phyloP scores from a whole-genome alignment of 1,140 invertebrate species.

The Diachasmimorpha longicaudata region DNA sequence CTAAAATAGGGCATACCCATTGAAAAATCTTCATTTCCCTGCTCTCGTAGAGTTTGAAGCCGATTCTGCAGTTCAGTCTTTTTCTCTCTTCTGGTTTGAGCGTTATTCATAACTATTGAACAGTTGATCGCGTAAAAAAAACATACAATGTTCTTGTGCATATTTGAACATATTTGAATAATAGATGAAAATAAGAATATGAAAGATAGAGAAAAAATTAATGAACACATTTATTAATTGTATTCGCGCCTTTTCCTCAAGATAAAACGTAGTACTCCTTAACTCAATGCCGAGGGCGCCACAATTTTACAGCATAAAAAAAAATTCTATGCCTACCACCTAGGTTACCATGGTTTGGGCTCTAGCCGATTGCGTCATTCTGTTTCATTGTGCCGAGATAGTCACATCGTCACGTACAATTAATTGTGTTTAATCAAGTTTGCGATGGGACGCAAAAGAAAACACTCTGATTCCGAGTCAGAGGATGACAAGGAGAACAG shows the following conservation, averaged over 20 bases:
- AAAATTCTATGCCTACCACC: background rate
- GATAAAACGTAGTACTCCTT: background rate
- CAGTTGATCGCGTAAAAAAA: too few species aligned
- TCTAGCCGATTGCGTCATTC: background rate
- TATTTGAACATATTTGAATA: too few species aligned
- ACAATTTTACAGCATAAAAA: background rate
- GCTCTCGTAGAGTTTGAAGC: too few species aligned
- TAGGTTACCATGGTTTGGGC: background rate
- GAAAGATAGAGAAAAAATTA: too few species aligned
- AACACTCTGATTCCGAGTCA: background rate
- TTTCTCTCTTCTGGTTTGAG: too few species aligned
- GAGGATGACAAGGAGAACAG: background rate
- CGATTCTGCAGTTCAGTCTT: too few species aligned
- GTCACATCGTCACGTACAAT: background rate
- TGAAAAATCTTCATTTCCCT: too few species aligned
- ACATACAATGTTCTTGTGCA: too few species aligned
- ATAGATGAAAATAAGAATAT: too few species aligned
- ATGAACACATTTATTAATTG: background rate
- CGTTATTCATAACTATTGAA: too few species aligned
- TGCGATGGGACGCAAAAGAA: background rate
- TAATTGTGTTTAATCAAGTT: too few species aligned
- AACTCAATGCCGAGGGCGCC: background rate
- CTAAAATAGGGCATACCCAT: too few species aligned
- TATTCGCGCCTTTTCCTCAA: background rate
- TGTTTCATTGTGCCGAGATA: background rate